A percentile compares a stretch with the other conserved stretches of the same genome.
phyloP scores from a whole-genome alignment of 2,888 invertebrate genomes.

The Trichopria drosophilae region DNA sequence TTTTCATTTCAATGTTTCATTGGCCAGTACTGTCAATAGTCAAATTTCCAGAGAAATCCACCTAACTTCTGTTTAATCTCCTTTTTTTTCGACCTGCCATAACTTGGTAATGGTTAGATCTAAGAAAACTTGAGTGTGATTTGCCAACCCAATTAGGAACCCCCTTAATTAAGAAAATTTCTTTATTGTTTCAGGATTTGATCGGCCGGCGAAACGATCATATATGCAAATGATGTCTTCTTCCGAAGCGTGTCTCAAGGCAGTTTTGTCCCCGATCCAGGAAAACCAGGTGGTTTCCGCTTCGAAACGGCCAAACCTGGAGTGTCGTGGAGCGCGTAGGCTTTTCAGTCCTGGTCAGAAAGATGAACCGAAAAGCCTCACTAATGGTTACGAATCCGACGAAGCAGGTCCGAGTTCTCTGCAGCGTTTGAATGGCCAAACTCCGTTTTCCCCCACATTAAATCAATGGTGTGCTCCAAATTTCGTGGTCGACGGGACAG shows the following conservation, averaged over 20 bases:
- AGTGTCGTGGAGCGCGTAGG: slow-evolving; percentile 57
- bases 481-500: slow-evolving; percentile 74
- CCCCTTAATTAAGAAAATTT: too few species aligned
- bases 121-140: too few species aligned
- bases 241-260: slow-evolving; percentile 39
- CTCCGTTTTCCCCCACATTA: too few species aligned
- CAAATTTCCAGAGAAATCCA: too few species aligned
- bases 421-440: not conserved
- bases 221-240: slow-evolving; percentile 16
- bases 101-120: too few species aligned
- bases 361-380: slow-evolving; percentile 19
- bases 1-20: too few species aligned
- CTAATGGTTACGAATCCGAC: slow-evolving; percentile 42
- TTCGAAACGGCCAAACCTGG: slow-evolving; percentile 59
- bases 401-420: slow-evolving; percentile 46
- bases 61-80: too few species aligned
- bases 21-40: too few species aligned
- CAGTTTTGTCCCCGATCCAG: slow-evolving; percentile 51
- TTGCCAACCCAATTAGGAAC: too few species aligned
- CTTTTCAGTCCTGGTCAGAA: slow-evolving; percentile 58
- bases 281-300: slow-evolving; percentile 47
- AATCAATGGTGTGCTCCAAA: too few species aligned
- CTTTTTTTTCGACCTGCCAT: too few species aligned
- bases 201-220: slow-evolving; percentile 16
- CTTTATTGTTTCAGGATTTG: too few species aligned